Conservation (phyloP, 2,888 invertebrate genomes). For the Trissonchulus sp. region DNA sequence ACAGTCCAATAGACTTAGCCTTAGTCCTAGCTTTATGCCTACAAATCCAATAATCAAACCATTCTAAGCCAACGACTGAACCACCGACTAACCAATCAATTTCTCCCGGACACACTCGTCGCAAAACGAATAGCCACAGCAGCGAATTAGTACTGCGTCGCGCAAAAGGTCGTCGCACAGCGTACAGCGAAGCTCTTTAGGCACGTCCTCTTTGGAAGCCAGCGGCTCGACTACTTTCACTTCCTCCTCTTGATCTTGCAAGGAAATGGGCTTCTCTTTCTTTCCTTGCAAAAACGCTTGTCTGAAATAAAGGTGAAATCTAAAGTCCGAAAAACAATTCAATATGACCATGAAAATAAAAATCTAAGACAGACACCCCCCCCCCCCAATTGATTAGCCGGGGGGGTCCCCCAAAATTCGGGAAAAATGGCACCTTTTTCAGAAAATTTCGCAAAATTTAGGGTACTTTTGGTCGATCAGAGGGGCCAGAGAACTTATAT, state of each 20-base stretch:
- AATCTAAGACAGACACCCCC: too few relatives aligned
- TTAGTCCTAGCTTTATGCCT: too few relatives aligned
- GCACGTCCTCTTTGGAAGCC: slow-evolving; percentile 61
- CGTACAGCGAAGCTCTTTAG: slow-evolving; percentile 82
- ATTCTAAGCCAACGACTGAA: background rate
- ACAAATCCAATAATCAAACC: background rate
- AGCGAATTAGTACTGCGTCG: slow-evolving; percentile 95
- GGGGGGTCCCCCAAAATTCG: too few relatives aligned
- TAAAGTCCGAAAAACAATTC: background rate
- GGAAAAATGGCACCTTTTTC: too few relatives aligned
- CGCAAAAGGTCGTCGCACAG: slow-evolving; percentile 83
- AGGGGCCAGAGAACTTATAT: too few relatives aligned
- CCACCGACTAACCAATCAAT: slow-evolving; percentile 36
- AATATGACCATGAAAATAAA: background rate
- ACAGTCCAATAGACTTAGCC: too few relatives aligned
- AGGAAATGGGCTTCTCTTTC: slow-evolving; percentile 65
- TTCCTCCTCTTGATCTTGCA: slow-evolving; percentile 58
- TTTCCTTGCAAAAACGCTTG: slow-evolving; percentile 71
- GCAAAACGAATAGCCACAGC: slow-evolving; percentile 96
- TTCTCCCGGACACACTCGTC: slow-evolving; percentile 72
- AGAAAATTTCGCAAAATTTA: too few relatives aligned
- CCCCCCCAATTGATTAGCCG: too few relatives aligned
- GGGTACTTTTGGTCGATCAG: too few relatives aligned
- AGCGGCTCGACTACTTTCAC: slow-evolving; percentile 37
- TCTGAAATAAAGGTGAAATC: slow-evolving; percentile 51